phyloP scores from a whole-genome alignment of 2,888 invertebrate species.

The Eremobia ochroleuca region DNA sequence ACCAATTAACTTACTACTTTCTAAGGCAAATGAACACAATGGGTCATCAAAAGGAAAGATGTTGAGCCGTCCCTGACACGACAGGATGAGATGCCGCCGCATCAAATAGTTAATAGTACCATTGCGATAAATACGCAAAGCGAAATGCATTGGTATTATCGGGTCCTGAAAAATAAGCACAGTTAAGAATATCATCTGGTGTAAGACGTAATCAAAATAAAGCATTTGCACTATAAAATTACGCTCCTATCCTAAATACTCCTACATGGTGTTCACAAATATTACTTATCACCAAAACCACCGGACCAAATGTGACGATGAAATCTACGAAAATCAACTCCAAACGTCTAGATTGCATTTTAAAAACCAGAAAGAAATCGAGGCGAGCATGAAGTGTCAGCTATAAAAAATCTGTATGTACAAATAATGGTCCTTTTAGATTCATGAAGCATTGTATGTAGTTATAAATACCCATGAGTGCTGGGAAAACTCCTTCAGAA shows the following conservation, averaged over 20 bases:
- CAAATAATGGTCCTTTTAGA: slow-evolving; percentile 78
- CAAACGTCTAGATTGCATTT: slow-evolving; percentile 69
- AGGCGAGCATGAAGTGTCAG: slow-evolving; percentile 76
- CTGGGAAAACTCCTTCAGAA: slow-evolving; percentile 85
- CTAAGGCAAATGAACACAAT: slow-evolving; percentile 98
- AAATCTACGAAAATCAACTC: slow-evolving; percentile 69
- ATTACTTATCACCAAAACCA: slow-evolving; percentile 71
- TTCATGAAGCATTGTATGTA: slow-evolving; percentile 82
- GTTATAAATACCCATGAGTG: slow-evolving; percentile 85
- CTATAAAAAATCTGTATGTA: slow-evolving; percentile 78
- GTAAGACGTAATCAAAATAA: slow-evolving; percentile 59
- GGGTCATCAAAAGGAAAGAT: slow-evolving; percentile 99
- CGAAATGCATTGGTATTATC: slow-evolving; percentile 97
- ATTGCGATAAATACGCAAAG: slow-evolving; percentile 97
- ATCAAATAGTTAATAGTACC: slow-evolving; percentile 98
- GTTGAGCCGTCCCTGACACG: slow-evolving; percentile 98
- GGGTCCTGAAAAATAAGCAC: slow-evolving; percentile 92
- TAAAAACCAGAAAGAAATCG: slow-evolving; percentile 74
- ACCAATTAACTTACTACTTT: slow-evolving; percentile 96
- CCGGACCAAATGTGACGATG: slow-evolving; percentile 72
- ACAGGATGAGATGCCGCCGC: slow-evolving; percentile 97
- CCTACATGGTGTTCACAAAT: slow-evolving; percentile 70
- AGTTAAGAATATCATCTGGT: slow-evolving; percentile 60
- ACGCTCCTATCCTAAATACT: slow-evolving; percentile 70
- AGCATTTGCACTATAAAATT: slow-evolving; percentile 69